Evolutionary conservation across 2,888 invertebrate species (phyloP).

Genomic region (Rhimphoctona megacephalus): DNA sequence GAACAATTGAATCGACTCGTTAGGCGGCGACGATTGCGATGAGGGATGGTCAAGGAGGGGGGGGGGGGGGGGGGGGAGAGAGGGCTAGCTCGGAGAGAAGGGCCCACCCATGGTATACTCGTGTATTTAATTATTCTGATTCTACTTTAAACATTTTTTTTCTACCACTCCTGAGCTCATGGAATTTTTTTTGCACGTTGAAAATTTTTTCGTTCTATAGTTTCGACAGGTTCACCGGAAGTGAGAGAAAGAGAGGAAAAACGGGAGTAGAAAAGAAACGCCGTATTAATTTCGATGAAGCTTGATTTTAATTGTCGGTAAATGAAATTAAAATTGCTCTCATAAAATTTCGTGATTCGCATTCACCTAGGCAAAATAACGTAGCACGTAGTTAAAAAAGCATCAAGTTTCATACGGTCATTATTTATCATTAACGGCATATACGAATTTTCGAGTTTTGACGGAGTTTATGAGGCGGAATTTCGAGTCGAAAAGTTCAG

Average conservation of each 20-base stretch:
- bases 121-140: conserved; percentile 67
- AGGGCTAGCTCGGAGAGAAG: not conserved
- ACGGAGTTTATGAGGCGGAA: conserved; percentile 2
- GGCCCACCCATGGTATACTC: conserved; percentile 31
- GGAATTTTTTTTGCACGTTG: conserved; percentile 23
- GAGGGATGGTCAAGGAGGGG: conserved; percentile 32
- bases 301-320: conserved; percentile 59
- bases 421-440: conserved; percentile 48
- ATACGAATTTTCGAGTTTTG: conserved; percentile 22
- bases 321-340: conserved; percentile 45
- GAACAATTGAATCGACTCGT: conserved; percentile 70
- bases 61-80: not conserved
- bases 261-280: not conserved
- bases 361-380: not conserved
- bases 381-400: not conserved
- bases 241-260: conserved; percentile 13
- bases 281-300: conserved; percentile 39
- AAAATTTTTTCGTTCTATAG: conserved; percentile 54
- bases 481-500: not conserved
- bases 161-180: conserved; percentile 5
- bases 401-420: conserved; percentile 2
- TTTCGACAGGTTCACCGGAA: conserved; percentile 51
- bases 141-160: conserved; percentile 60
- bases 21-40: conserved; percentile 61
- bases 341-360: conserved; percentile 49